phyloP scores from a whole-genome alignment of 2,113 vertebrate genomes.

The Tyto alba region DNA sequence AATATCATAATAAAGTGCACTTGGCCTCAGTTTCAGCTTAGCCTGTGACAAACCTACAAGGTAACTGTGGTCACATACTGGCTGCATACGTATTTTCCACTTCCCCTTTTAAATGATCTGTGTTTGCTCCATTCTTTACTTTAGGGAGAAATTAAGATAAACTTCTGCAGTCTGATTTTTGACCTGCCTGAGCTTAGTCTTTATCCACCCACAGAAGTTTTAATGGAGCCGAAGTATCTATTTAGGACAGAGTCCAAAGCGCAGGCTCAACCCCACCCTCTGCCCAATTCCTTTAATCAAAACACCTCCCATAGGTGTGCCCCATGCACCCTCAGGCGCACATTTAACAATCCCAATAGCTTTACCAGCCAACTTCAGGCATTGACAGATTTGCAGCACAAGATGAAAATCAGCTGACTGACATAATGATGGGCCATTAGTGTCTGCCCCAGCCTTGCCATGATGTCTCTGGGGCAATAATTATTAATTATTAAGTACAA shows the following conservation, averaged over 20 bases:
- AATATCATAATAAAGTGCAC: not conserved
- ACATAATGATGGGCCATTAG: not conserved
- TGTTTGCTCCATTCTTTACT: not conserved
- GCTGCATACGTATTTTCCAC: not conserved
- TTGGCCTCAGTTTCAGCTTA: not conserved
- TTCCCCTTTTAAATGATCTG: not conserved
- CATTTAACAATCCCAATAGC: not conserved
- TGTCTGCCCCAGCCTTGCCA: not conserved
- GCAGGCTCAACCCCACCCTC: not conserved
- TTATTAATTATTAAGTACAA: not conserved
- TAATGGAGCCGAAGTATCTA: not conserved
- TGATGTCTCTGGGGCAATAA: not conserved
- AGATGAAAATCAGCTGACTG: not conserved
- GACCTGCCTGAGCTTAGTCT: not conserved
- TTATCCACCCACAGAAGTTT: not conserved
- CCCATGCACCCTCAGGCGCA: rapidly evolving
- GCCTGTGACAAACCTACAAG: not conserved
- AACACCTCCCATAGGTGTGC: not conserved
- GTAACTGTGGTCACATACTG: not conserved
- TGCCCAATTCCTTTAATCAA: not conserved
- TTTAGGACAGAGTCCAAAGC: not conserved
- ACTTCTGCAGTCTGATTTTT: not conserved
- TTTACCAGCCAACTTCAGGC: not conserved
- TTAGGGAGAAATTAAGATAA: not conserved
- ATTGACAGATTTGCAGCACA: not conserved